Evolutionary conservation across 30 jellyfish, hydroid and myxozoan genomes (phyloP).

Genomic region (Aurelia aurita complex sp. Pacific): DNA sequence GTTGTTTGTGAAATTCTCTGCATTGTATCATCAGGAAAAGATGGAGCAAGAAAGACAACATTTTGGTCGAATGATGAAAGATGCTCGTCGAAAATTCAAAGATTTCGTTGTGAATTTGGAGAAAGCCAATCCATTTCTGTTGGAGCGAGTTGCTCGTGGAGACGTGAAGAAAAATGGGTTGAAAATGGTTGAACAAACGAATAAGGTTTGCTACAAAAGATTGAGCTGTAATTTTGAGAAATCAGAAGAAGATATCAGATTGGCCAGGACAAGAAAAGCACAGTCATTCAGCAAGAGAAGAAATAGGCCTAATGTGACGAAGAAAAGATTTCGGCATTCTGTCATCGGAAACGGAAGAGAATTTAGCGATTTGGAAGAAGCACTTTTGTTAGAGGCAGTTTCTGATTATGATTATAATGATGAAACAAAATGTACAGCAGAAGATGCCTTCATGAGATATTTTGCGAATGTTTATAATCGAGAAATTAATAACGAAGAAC

Average conservation of each 20-base stretch:
- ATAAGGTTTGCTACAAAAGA: constrained; percentile 15
- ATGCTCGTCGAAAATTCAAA: constrained; percentile 58
- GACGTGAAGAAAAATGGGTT: constrained; percentile 12
- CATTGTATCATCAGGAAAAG: constrained; percentile 35
- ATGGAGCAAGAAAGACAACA: constrained; percentile 68
- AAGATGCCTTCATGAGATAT: constrained; percentile 32
- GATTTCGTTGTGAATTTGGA: constrained; percentile 46
- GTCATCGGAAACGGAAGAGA: constrained; percentile 63
- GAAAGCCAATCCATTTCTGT: constrained; percentile 47
- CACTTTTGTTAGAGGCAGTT: constrained; percentile 12
- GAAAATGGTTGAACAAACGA: neutral
- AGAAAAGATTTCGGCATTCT: constrained; percentile 47
- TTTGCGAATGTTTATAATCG: constrained; percentile 5
- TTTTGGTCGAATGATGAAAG: constrained; percentile 56
- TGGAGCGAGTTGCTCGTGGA: constrained; percentile 32
- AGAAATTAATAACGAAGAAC: neutral
- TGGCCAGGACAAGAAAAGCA: constrained; percentile 8
- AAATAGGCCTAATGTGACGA: constrained; percentile 29
- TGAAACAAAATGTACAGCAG: constrained; percentile 4
- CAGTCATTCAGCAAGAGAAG: constrained; percentile 27
- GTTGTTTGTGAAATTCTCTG: no score
- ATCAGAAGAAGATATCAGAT: constrained; percentile 25
- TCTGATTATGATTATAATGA: constrained; percentile 13
- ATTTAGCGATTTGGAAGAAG: constrained; percentile 36
- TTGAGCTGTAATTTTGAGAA: constrained; percentile 29